A percentile compares a stretch with the other conserved stretches of the same genome.
phyloP scores from a whole-genome alignment of 1,140 invertebrate species.

The Cyrtorhinus lividipennis region DNA sequence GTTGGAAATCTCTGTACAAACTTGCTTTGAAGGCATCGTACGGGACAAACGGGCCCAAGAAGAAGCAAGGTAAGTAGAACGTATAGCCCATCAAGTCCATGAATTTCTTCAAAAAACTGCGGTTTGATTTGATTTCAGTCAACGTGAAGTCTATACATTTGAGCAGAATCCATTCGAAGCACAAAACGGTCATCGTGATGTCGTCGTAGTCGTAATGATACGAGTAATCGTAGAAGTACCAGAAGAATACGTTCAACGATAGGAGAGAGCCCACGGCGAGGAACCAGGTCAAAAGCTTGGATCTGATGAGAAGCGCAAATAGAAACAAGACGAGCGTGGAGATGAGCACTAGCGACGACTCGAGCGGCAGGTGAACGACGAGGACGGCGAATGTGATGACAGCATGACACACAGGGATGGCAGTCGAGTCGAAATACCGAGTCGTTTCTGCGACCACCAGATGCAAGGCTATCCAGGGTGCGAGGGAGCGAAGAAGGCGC shows the following conservation, averaged over 20 bases:
- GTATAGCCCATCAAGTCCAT: conserved; percentile 47
- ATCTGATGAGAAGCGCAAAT: conserved; percentile 15
- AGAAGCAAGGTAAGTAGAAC: conserved; percentile 64
- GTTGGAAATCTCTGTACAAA: conserved; percentile 29
- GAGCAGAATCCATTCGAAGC: conserved; percentile 38
- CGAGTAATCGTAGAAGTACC: not conserved
- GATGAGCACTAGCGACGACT: conserved; percentile 4
- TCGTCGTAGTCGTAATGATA: conserved; percentile 9
- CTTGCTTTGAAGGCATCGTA: conserved; percentile 48
- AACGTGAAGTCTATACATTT: conserved; percentile 39
- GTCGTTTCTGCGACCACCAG: conserved; percentile 16
- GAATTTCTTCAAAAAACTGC: conserved; percentile 29
- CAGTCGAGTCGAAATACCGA: conserved; percentile 14
- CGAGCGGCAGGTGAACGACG: not conserved
- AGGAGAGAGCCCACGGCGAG: conserved; percentile 16
- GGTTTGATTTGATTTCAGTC: conserved; percentile 25
- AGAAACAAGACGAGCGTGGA: conserved; percentile 16
- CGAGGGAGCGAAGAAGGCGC: conserved; percentile 17
- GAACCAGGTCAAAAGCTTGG: conserved; percentile 22
- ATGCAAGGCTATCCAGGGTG: conserved; percentile 25
- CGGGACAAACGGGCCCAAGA: conserved; percentile 61
- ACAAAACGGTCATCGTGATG: conserved; percentile 17
- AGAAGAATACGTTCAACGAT: conserved; percentile 16
- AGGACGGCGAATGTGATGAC: not conserved
- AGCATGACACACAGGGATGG: conserved; percentile 1